Percentiles rank a stretch among this genome's conserved stretches.
Conservation (phyloP, 2,797 vertebrate species). For the Euthynnus affinis region DNA sequence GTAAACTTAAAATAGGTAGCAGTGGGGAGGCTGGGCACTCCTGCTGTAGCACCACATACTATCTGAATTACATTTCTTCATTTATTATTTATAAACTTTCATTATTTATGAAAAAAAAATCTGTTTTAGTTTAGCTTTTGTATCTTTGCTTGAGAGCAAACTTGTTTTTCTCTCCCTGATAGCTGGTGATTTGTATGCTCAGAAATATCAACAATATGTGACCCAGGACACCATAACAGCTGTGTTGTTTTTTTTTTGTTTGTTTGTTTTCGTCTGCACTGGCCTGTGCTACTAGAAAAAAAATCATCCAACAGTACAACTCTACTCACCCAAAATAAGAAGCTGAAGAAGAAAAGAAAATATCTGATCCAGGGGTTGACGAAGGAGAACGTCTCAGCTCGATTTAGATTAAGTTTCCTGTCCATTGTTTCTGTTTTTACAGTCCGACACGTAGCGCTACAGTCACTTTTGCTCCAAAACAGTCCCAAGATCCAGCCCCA, state of each 20-base stretch:
- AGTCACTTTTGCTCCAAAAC: slow-evolving; percentile 42
- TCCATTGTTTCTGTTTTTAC: slow-evolving; percentile 74
- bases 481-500: slow-evolving; percentile 42
- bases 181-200: slow-evolving; percentile 36
- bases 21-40: slow-evolving; percentile 28
- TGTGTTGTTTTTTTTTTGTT: neutral
- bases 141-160: neutral
- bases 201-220: slow-evolving; percentile 23
- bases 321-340: slow-evolving; percentile 88
- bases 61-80: slow-evolving; percentile 53
- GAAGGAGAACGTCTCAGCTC: slow-evolving; percentile 84
- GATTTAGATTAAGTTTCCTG: slow-evolving; percentile 77
- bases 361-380: slow-evolving; percentile 88
- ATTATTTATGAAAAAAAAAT: no score
- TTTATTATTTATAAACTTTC: slow-evolving; percentile 67
- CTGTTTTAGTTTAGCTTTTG: slow-evolving; percentile 8
- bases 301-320: neutral
- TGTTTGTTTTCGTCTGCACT: neutral
- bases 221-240: slow-evolving; percentile 9
- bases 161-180: slow-evolving; percentile 22
- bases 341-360: slow-evolving; percentile 89
- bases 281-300: neutral
- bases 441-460: neutral
- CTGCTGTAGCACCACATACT: slow-evolving; percentile 36
- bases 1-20: slow-evolving; percentile 56